Base-by-base conservation (phyloP, 2,113 vertebrate species). In the Rhabdomys dilectus region DNA sequence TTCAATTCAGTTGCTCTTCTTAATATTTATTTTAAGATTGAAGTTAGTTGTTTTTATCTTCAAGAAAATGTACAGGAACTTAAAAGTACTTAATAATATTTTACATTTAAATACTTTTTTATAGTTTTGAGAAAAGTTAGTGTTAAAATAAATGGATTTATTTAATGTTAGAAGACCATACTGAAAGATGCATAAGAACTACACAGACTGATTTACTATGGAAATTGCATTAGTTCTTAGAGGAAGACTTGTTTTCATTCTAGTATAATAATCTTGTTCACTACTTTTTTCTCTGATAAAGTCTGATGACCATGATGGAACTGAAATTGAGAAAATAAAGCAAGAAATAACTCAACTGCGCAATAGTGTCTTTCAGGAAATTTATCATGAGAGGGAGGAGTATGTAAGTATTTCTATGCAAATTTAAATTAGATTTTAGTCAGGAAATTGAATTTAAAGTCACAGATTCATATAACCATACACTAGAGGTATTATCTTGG, bases 371-470 rank as follows among this genome's bases (percentile, higher is more conserved):
- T 98, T 99, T 97, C 96, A 98, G 91, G 98, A 99, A 98, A 98
- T 99, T 97, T 96, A 97, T 60, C 97, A 93, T 12, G 99, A 99
- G 90, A 98, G 94, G 97, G 97, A 99, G 84, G 98, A 99, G 98
- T 99, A 99, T 97, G 99, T 99, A 98, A 99, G 99, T 98, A 96
- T 95, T 97, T 73, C 29, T 97, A 96, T 76, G 3, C 76, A 78
- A 2, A 91, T 85, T 80, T 93, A 85, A 97, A 80, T 86, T 96
- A 87, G 16, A 42, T 89, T 94, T 77, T 85, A 75, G 17, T 89
- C 4, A 94, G 91, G 64, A 94, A 93, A 66, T 96, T 82, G 60
- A 89, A 78, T 95, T 92, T 58, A 82, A 75, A 95, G 70, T 42
- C 93, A 56, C 91, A 24, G 36, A 70, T 56, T 58, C n/a, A 73